phyloP scores from a whole-genome alignment of 2,888 invertebrate genomes.

The Tipula confusa region DNA sequence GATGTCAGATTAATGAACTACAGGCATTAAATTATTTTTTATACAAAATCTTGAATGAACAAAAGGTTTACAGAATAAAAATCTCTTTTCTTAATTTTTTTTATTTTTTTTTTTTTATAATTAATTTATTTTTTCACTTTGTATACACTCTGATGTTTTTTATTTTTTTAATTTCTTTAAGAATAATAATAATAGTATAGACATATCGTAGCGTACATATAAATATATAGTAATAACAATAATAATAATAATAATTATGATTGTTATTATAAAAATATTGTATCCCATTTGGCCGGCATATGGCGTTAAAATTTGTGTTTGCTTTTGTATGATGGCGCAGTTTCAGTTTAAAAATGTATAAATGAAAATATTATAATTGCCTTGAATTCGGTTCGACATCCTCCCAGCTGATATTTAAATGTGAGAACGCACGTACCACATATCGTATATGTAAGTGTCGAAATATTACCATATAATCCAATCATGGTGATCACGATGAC shows the following conservation, averaged over 20 bases:
- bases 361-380: no score
- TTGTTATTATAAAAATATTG: neutral
- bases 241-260: neutral
- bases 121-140: slow-evolving; percentile 20
- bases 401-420: neutral
- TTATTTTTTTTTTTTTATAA: neutral
- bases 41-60: neutral
- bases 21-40: no score
- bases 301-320: neutral
- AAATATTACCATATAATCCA: neutral
- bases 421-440: neutral
- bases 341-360: neutral
- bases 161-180: neutral
- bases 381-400: slow-evolving; percentile 3
- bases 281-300: neutral
- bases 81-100: neutral
- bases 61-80: neutral
- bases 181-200: neutral
- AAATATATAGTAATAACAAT: neutral
- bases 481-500: neutral
- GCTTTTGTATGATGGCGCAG: neutral
- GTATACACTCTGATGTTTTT: neutral
- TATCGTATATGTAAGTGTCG: neutral
- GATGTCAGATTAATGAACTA: slow-evolving; percentile 25
- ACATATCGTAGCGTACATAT: neutral